Evolutionary conservation across 2,113 vertebrate species (phyloP).

Genomic region (Perccottus glenii): DNA sequence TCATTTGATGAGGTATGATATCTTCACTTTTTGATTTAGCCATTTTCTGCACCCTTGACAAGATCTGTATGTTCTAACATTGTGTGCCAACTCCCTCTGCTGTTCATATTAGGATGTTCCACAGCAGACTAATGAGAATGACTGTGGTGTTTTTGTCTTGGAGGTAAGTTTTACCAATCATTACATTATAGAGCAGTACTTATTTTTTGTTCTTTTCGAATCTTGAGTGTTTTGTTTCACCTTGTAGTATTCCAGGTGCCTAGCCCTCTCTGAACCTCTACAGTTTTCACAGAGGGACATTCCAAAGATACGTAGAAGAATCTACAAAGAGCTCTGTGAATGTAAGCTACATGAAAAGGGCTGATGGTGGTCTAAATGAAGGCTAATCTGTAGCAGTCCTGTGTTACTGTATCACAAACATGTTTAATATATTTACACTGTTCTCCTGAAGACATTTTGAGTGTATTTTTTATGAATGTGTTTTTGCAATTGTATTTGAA

Average conservation of each 20-base stretch:
- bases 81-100: conserved; percentile 31
- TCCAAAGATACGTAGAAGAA: conserved; percentile 93
- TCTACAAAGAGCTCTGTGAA: conserved; percentile 97
- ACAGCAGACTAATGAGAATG: conserved; percentile 97
- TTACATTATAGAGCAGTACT: fast-evolving
- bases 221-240: background rate
- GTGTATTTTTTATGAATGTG: background rate
- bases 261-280: conserved; percentile 90
- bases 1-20: conserved; percentile 85
- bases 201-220: background rate
- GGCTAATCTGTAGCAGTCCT: no score
- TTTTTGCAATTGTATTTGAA: background rate
- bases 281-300: conserved; percentile 96
- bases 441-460: background rate
- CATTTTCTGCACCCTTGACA: background rate
- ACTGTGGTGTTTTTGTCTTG: conserved; percentile 97
- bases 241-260: conserved; percentile 93
- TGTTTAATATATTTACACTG: background rate
- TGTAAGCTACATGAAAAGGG: conserved; percentile 83
- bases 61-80: background rate
- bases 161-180: conserved; percentile 80
- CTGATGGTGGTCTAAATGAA: background rate
- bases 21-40: background rate
- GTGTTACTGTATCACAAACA: background rate
- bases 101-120: conserved; percentile 84